Conservation (phyloP, 2,113 vertebrate genomes). For the Alexandromys fortis region DNA sequence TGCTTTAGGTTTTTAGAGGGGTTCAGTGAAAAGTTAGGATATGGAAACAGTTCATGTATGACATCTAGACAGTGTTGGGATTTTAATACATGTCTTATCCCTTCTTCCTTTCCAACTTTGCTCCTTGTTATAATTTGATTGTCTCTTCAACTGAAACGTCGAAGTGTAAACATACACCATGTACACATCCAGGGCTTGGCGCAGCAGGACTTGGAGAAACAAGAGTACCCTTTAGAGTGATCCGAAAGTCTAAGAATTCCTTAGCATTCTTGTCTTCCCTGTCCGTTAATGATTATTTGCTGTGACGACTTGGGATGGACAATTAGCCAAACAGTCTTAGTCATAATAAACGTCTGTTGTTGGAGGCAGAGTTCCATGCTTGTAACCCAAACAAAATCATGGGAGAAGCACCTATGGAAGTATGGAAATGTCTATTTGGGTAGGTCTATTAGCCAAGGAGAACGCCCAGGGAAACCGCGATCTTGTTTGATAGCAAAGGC, state of each 20-base stretch:
- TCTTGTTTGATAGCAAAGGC: slow-evolving; percentile 21
- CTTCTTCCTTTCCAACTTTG: background rate
- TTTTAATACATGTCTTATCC: background rate
- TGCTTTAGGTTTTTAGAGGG: background rate
- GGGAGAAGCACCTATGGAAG: background rate
- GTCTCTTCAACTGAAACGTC: background rate
- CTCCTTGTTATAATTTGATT: background rate
- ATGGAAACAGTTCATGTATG: background rate
- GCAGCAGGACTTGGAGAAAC: background rate
- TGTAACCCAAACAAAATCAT: background rate
- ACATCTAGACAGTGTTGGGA: background rate
- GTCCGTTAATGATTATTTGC: background rate
- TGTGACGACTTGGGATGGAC: background rate
- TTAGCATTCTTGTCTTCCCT: background rate
- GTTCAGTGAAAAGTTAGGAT: background rate
- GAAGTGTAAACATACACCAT: background rate
- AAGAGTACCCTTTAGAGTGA: background rate
- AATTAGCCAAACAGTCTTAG: slow-evolving; percentile 1
- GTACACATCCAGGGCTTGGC: background rate
- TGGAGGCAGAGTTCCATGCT: background rate
- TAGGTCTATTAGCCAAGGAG: background rate
- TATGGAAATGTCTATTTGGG: background rate
- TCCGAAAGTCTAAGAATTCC: background rate
- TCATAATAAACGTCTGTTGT: background rate
- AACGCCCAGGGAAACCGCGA: background rate